Evolutionary conservation across 2,113 vertebrate genomes (phyloP), one percentile per base, ranked within the genome.

Genomic region (Chamaetylas fuelleborni): DNA sequence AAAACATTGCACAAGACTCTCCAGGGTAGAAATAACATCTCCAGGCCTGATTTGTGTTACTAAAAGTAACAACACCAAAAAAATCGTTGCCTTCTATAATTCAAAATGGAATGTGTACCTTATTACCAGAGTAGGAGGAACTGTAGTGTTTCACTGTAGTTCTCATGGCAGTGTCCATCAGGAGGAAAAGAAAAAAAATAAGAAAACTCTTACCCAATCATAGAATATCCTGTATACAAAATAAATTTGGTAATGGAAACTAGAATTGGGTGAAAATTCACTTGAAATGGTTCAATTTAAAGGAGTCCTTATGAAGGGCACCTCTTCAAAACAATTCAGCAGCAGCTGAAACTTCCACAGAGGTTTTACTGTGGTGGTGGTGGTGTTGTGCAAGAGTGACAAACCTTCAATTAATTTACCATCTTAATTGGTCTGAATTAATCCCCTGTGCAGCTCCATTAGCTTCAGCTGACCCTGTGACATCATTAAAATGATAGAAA

Each of bases 21-120:
- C 60, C 51, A 81, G 88, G 72, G 91, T 20, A 90, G 72, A 86
- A 90, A 81, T 78, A 94, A 86, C 86, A 74, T 92, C 77, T 91
- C 83, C 76, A 84, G 72, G 67, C 43, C 83, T 92, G 56, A 88
- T 93, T 69, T 86, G 67, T 93, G 42, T 90, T 92, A 40, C 64
- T 94, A 51, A 47, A 93, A 88, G 74, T 83, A 93, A 51, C 54
- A 81, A 2, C 54, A 47, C 45, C 25, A 76, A 85, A 72, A 67
- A 65, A 80, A 53, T 4, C 60, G 57, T 16, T 86, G 64, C 47
- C 28, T 90, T 72, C 43, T 74, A 31, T 73, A 83, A 88, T 86
- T 77, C 83, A 58, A 86, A 81, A 38, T 56, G 1, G 4, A 72
- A 34, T 62, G 29, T 61, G 19, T 83, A 38, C 19, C 38, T 81